Conservation (phyloP, 2,888 invertebrate species). For the Limenitis camilla region DNA sequence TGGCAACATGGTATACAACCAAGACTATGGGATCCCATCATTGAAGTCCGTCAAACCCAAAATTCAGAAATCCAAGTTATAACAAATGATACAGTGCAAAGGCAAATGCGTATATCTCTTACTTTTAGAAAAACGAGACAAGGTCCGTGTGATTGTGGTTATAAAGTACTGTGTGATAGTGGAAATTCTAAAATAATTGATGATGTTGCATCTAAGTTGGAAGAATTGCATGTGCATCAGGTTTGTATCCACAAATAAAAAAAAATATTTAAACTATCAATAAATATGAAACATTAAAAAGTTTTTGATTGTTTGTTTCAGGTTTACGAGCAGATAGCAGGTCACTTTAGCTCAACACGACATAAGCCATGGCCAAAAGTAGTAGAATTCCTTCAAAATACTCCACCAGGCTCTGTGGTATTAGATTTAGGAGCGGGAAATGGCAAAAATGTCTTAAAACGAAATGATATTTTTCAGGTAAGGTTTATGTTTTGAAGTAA, state of each 20-base stretch:
- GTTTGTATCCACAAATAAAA: constrained; percentile 41
- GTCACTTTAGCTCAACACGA: constrained; percentile 95
- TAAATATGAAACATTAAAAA: no score
- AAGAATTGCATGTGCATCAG: constrained; percentile 84
- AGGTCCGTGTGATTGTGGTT: constrained; percentile 78
- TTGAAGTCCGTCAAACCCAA: constrained; percentile 40
- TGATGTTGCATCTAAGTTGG: constrained; percentile 78
- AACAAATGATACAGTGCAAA: constrained; percentile 38
- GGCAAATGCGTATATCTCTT: constrained; percentile 80
- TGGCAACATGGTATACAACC: constrained; percentile 94
- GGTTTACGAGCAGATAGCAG: constrained; percentile 96
- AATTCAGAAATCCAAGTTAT: constrained; percentile 34
- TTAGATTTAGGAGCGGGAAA: constrained; percentile 98
- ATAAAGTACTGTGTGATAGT: constrained; percentile 80
- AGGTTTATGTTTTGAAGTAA: background rate
- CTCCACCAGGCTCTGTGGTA: constrained; percentile 80
- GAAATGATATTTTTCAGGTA: constrained; percentile 77
- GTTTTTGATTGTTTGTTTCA: no score
- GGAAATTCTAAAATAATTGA: constrained; percentile 36
- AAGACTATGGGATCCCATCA: constrained; percentile 81
- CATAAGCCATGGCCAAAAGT: constrained; percentile 97
- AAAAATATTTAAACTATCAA: background rate
- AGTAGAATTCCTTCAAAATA: constrained; percentile 80
- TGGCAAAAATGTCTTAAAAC: constrained; percentile 91
- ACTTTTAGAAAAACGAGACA: constrained; percentile 83